Percentiles rank a stretch among this genome's conserved stretches.
Conservation (phyloP, 1,140 invertebrate species). For the Wasmannia auropunctata region DNA sequence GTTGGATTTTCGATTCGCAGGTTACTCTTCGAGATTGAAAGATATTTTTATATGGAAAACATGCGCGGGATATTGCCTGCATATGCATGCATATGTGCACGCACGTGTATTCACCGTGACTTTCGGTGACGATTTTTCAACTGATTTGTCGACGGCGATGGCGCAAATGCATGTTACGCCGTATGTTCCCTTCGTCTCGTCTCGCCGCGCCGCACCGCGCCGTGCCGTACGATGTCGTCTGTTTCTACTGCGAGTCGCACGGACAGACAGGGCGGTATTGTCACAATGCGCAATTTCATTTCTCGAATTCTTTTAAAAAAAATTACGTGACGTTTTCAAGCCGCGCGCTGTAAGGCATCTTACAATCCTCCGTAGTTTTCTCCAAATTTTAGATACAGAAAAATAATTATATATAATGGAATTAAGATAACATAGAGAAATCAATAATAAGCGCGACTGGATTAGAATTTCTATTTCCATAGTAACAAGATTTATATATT, state of each 20-base stretch:
- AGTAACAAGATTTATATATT: not conserved
- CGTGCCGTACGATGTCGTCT: slow-evolving; percentile 21
- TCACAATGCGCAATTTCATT: slow-evolving; percentile 5
- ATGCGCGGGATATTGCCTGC: slow-evolving; percentile 37
- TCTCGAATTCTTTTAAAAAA: not conserved
- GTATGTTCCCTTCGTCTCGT: not conserved
- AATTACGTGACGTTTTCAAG: not conserved
- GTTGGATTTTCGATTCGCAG: slow-evolving; percentile 37
- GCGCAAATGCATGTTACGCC: slow-evolving; percentile 36
- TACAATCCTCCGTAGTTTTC: not conserved
- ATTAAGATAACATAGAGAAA: not conserved
- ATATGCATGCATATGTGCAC: not conserved
- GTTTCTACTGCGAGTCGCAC: slow-evolving; percentile 24
- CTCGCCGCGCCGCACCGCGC: not conserved
- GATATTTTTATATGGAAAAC: slow-evolving; percentile 45
- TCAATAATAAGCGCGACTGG: not conserved
- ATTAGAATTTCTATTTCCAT: not conserved
- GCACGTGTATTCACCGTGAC: slow-evolving; percentile 15
- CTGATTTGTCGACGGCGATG: slow-evolving; percentile 43
- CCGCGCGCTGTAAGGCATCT: no score
- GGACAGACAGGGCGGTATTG: slow-evolving; percentile 17
- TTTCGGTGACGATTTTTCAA: slow-evolving; percentile 56
- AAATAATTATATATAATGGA: no score
- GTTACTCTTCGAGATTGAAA: slow-evolving; percentile 21
- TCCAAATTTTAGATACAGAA: not conserved